A percentile compares a stretch with the other conserved stretches of the same genome.
Conservation (phyloP, 2,113 vertebrate species). For the Setophaga petechia region DNA sequence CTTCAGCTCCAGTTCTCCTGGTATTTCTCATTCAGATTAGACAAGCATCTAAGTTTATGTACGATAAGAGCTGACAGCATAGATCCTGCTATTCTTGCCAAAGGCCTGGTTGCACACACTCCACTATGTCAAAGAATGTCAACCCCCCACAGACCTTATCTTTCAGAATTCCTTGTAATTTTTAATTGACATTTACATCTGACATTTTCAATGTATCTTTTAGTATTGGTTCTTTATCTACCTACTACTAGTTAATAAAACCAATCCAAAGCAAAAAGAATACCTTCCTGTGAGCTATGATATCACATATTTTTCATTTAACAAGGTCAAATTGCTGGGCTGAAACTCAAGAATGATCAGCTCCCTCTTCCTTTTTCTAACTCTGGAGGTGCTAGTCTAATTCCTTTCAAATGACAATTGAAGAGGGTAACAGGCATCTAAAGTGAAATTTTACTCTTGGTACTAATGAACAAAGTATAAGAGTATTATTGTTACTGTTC, state of each 20-base stretch:
- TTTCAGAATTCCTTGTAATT: constrained; percentile 84
- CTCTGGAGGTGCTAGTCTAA: constrained; percentile 23
- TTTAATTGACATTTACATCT: constrained; percentile 91
- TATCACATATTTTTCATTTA: constrained; percentile 65
- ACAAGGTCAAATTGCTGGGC: constrained; percentile 57
- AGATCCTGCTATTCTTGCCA: constrained; percentile 79
- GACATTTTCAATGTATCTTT: constrained; percentile 83
- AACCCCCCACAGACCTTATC: constrained; percentile 77
- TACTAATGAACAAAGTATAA: background rate
- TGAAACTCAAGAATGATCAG: constrained; percentile 68
- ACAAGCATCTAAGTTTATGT: constrained; percentile 73
- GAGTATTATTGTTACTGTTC: background rate
- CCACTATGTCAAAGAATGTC: constrained; percentile 79
- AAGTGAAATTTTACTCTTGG: constrained; percentile 1
- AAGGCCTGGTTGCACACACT: constrained; percentile 81
- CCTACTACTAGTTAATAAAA: constrained; percentile 54
- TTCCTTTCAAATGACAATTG: constrained; percentile 18
- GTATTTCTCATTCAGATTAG: constrained; percentile 80
- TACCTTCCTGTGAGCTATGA: constrained; percentile 54
- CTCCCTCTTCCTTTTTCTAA: background rate
- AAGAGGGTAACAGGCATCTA: background rate
- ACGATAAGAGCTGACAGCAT: constrained; percentile 80
- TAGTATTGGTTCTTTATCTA: constrained; percentile 68
- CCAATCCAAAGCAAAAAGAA: constrained; percentile 14
- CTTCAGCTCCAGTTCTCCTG: constrained; percentile 67